phyloP scores from a whole-genome alignment of 2,888 invertebrate species.

The Erebia palarica region DNA sequence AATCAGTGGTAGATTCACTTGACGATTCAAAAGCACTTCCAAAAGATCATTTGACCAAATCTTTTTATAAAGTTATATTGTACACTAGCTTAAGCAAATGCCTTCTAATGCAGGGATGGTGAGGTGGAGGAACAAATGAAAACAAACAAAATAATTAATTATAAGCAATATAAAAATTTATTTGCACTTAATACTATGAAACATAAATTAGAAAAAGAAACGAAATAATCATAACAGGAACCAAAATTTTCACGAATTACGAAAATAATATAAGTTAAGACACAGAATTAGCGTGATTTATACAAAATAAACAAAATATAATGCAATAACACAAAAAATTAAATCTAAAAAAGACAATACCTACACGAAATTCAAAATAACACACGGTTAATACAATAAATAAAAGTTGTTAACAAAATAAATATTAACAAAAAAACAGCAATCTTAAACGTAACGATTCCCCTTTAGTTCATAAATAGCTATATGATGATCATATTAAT shows the following conservation, averaged over 20 bases:
- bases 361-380: slow-evolving; percentile 51
- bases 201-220: slow-evolving; percentile 70
- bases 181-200: slow-evolving; percentile 72
- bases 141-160: slow-evolving; percentile 55
- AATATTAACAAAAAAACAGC: slow-evolving; percentile 72
- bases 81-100: not conserved
- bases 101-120: not conserved
- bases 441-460: slow-evolving; percentile 82
- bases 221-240: slow-evolving; percentile 83
- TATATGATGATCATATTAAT: slow-evolving; percentile 43
- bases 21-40: not conserved
- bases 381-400: slow-evolving; percentile 66
- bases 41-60: too few species aligned
- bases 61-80: too few species aligned
- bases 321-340: slow-evolving; percentile 53
- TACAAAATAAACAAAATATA: slow-evolving; percentile 56
- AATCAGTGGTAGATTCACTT: too few species aligned
- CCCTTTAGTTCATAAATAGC: slow-evolving; percentile 56
- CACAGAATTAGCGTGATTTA: slow-evolving; percentile 47
- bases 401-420: slow-evolving; percentile 74
- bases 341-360: slow-evolving; percentile 42
- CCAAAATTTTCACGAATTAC: slow-evolving; percentile 58
- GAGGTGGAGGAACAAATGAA: slow-evolving; percentile 43
- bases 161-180: slow-evolving; percentile 76
- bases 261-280: slow-evolving; percentile 50